Conservation (phyloP, 2,797 vertebrate genomes). For the Chloroceryle inda region DNA sequence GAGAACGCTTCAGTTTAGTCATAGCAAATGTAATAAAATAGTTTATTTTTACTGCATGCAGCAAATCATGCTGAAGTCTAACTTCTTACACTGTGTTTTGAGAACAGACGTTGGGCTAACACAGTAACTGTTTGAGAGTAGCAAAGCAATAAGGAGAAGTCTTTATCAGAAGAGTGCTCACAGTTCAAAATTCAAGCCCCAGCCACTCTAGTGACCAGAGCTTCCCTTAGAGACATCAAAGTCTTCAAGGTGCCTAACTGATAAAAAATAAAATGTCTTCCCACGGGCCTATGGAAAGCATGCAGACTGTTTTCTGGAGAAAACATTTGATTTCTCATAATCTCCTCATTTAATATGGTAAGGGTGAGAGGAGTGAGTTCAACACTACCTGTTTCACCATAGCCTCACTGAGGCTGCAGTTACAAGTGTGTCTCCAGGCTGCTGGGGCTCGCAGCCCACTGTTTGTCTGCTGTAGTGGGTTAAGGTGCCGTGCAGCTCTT, state of each 20-base stretch:
- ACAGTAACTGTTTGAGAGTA: neutral
- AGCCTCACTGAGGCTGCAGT: neutral
- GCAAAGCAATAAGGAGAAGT: neutral
- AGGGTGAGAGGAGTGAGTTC: neutral
- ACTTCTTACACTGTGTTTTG: neutral
- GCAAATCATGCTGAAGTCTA: neutral
- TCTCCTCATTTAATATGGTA: neutral
- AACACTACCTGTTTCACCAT: neutral
- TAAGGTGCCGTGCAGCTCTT: neutral
- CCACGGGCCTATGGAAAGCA: neutral
- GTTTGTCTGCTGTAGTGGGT: neutral
- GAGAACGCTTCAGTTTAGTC: neutral
- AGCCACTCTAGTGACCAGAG: neutral
- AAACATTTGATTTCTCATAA: neutral
- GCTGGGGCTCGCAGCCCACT: neutral
- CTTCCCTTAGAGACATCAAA: neutral
- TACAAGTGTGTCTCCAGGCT: neutral
- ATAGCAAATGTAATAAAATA: neutral
- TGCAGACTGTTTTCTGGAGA: neutral
- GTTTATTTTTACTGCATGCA: neutral
- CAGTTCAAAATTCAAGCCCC: neutral
- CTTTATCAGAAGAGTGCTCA: neutral
- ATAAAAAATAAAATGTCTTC: neutral
- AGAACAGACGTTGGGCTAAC: neutral
- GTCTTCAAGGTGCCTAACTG: neutral